A percentile compares a stretch with the other conserved stretches of the same genome.
Conservation (phyloP, 2,797 vertebrate genomes). For the Ispidina picta region DNA sequence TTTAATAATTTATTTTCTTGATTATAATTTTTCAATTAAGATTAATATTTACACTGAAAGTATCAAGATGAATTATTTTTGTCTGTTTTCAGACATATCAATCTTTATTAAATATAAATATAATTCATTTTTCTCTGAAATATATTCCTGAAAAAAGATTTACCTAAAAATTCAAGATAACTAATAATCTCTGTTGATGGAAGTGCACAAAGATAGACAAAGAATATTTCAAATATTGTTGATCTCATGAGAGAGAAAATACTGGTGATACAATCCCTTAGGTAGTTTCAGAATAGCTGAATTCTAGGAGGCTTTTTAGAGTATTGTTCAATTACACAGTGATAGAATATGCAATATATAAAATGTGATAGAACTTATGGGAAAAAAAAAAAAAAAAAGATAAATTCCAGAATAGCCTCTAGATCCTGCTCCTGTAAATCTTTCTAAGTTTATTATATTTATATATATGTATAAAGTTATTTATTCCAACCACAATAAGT, state of each 20-base stretch:
- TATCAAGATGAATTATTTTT: neutral
- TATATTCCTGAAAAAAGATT: neutral
- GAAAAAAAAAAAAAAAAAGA: neutral
- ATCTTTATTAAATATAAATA: neutral
- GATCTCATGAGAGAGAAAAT: neutral
- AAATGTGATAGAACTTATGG: neutral
- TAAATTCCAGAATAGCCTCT: neutral
- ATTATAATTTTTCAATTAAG: neutral
- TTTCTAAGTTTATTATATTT: conserved; percentile 3
- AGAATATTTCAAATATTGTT: neutral
- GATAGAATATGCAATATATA: neutral
- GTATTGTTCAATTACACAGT: neutral
- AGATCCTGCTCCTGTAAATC: neutral
- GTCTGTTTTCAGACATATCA: neutral
- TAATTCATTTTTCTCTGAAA: neutral
- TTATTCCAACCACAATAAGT: neutral
- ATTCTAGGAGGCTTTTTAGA: neutral
- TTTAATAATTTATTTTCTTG: neutral
- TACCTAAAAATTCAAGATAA: neutral
- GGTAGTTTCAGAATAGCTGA: neutral
- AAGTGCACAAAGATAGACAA: neutral
- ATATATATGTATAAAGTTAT: neutral
- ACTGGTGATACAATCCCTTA: neutral
- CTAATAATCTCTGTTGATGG: neutral
- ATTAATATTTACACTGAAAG: neutral